Base-by-base conservation (phyloP, 2,888 invertebrate genomes). In the Gari tellinella region DNA sequence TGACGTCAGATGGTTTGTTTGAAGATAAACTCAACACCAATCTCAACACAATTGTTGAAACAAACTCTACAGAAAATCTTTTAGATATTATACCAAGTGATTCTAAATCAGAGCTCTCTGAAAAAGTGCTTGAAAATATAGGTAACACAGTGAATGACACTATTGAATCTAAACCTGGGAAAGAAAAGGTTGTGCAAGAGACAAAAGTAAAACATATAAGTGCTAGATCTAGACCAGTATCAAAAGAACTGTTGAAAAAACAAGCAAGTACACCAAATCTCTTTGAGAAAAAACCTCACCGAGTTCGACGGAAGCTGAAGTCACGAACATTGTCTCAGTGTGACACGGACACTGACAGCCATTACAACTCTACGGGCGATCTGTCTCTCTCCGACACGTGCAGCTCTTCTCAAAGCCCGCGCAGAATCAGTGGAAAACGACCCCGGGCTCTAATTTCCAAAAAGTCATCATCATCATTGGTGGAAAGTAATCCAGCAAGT, bases 371-470 rank as follows among this genome's bases (percentile, higher is more conserved):
- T 31, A 31, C 31, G 10, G 23, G 25, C 5, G 10, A 10, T 25
- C 17, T 21, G 12, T 40, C 62, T n/a, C 52, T 40, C 3, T 49
- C 31, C 2, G 61, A 61, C 17, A 14, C 41, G 14, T 17, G 41
- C 5, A 15, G 25, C 7, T 10, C 10, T 15, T 46, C 52, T 23
- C 19, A 31, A 3, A 45, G 68, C 8, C 45, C 64, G 40, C 49
- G 66, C 14, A 67, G 66, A 53, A 45, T 66, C 17, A 66, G 56
- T 26, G 45, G 63, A 21, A 78, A 78, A 41, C 38, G 78, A 25
- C 78, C 78, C 7, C 23, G 78, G 37, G 73, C 78, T 46, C 40
- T 78, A 37, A 74, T 78, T 37, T 78, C 78, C 0, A 78, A 74
- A 61, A 78, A 70, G 43, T 66, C 73, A 23, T 67, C 66, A 62